Base-by-base conservation (phyloP, 2,113 vertebrate genomes). In the Ptyas mucosa region DNA sequence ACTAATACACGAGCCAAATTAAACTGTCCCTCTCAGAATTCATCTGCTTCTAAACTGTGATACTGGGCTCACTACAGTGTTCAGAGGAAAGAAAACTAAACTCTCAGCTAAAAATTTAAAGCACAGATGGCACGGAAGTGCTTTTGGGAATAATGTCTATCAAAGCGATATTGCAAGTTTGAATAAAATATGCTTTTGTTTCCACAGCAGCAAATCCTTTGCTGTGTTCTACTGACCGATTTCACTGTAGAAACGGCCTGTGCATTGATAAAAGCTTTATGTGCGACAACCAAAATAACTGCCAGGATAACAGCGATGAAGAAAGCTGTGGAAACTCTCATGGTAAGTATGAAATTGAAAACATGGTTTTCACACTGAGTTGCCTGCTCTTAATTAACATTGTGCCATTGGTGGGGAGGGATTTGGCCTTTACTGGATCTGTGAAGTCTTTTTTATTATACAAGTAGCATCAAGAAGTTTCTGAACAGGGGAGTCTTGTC, bases 181-280 rank as follows among this genome's bases (percentile, higher is more conserved):
- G 96, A 86, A 94, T 88, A 86, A 61, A 94, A 94, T 90, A 93
- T 46, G 0, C 89, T 94, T 94, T 90, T 96, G 81, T 94, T 75
- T 97, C 95, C 39, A 1, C 98, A 99, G 98, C 99, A 92, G 98
- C 98, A 61, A 99, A 99, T 96, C 99, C 99, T 18, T 95, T 99
- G 96, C 98, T 99, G 46, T 99, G 99, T 95, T 99, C 99, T 0
- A 98, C 99, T 0, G 97, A 98, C 86, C 98, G 99, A 87, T 99
- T 99, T 97, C 99, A 99, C 97, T 99, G 99, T 94, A 98, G 97
- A 93, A 99, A 99, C 0, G 99, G 99, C 24, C 98, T 98, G 87
- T 99, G 99, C 96, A 98, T 99, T 11, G 99, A 99, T 96, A 99
- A 98, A 96, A 99, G 99, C 96, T 99, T 99, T 96, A 97, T 99